A percentile compares a stretch with the other conserved stretches of the same genome.
These are phyloP conservation scores for Dipodomys merriami DNA, from an alignment of 2,113 vertebrate genomes.

Conservation along the genomic window DNA sequence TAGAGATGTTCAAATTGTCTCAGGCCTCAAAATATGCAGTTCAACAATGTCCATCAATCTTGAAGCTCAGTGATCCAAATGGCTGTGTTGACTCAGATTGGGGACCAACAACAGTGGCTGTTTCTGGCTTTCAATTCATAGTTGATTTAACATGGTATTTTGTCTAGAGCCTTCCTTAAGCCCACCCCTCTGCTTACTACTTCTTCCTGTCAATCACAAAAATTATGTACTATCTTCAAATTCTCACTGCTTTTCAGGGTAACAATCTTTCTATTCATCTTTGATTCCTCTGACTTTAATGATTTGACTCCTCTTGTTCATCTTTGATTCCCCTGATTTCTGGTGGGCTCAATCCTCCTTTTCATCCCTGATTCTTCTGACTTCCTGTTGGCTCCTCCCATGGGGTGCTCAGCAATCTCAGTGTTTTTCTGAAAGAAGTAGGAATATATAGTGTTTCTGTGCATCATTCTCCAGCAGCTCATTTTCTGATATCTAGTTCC, in stretches of 20 bases:
- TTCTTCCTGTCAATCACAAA: background rate
- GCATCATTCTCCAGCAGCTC: background rate
- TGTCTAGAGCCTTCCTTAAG: background rate
- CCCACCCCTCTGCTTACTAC: background rate
- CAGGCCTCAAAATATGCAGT: background rate
- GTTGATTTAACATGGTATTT: background rate
- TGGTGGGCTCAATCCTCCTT: too few relatives aligned
- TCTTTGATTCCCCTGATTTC: background rate
- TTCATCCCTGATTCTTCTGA: background rate
- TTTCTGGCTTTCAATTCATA: background rate
- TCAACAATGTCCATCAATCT: background rate
- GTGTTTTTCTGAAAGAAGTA: slow-evolving; percentile 22
- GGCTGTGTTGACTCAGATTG: background rate
- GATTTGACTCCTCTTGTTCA: too few relatives aligned
- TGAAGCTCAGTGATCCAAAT: background rate
- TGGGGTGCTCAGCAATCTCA: background rate
- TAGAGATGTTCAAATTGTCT: background rate
- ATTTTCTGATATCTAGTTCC: background rate
- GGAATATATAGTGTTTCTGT: background rate
- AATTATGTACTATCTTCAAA: background rate
- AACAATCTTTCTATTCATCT: background rate
- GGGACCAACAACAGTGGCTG: background rate
- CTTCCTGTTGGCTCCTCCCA: background rate
- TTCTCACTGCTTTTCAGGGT: background rate
- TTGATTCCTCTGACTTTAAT: background rate